Percentiles rank a stretch among this genome's conserved stretches.
Evolutionary conservation across 2,797 vertebrate species (phyloP).

Genomic region (Pseudochromis fuscus): DNA sequence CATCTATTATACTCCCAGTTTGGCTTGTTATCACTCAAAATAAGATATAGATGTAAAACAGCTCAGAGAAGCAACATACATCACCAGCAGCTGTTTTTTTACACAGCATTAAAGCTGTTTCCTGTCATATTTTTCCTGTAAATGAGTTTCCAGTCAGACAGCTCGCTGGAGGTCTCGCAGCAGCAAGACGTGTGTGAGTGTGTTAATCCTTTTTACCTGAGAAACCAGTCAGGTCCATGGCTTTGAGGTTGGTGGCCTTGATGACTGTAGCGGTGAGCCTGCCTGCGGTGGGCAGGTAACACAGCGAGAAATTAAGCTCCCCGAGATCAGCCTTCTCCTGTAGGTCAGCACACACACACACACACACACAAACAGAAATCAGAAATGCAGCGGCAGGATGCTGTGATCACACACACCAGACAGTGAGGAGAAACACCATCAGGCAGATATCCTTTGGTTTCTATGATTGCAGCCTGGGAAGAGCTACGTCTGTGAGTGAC

Average conservation of each 20-base stretch:
- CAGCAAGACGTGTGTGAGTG: constrained; percentile 3
- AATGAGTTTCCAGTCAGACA: constrained; percentile 21
- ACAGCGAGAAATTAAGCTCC: constrained; percentile 95
- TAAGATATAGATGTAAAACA: constrained; percentile 6
- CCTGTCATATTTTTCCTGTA: constrained; percentile 30
- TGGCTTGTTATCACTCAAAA: constrained; percentile 2
- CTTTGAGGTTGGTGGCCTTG: constrained; percentile 95
- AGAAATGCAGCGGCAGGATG: constrained; percentile 24
- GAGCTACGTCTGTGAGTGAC: constrained; percentile 50
- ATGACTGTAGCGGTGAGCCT: constrained; percentile 93
- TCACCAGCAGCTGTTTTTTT: constrained; percentile 18
- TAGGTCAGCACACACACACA: constrained; percentile 36
- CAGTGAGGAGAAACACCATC: constrained; percentile 9
- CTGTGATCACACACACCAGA: constrained; percentile 29
- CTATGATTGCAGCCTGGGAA: constrained; percentile 32
- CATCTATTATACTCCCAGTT: not conserved
- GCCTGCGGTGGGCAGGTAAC: constrained; percentile 94
- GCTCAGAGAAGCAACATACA: constrained; percentile 6
- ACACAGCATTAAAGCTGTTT: constrained; percentile 28
- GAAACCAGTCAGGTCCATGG: constrained; percentile 96
- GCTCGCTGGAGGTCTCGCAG: constrained; percentile 8
- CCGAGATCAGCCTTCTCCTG: constrained; percentile 97
- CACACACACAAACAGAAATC: constrained; percentile 34
- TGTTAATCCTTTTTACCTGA: constrained; percentile 84
- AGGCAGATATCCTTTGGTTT: constrained; percentile 20